Base-by-base conservation (phyloP, 2,888 invertebrate genomes). In the Agrochola macilenta region DNA sequence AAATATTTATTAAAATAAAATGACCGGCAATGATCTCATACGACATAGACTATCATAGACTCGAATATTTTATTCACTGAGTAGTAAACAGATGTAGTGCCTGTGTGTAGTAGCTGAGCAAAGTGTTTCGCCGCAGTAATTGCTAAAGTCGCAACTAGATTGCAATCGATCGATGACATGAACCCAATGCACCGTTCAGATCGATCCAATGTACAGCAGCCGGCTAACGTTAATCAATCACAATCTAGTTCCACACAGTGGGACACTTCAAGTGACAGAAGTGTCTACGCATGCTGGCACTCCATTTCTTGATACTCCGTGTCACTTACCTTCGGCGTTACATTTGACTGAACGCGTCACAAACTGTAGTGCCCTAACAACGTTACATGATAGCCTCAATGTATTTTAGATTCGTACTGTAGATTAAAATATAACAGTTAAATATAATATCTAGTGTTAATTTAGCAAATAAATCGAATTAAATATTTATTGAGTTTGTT, bases 11-110 rank as follows among this genome's bases (percentile, higher is more conserved):
- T 89, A 85, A 88, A 86, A 81, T 81, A 89, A 83, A 89, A 90
- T 83, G 89, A 88, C 91, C 90, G 90, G 88, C 85, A 89, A 89
- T 94, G 95, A 95, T 95, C 95, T 95, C 94, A 94, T 90, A 90
- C 88, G 76, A 82, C 76, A 81, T 87, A 87, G 79, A 89, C 82
- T 86, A 89, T 82, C 81, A 79, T 83, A 88, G 72, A 87, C 71
- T 76, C 70, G 74, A 89, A 83, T 81, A 82, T 82, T 85, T 69
- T 20, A 26, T 70, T 39, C 72, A 54, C 65, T n/a, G 69, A 61
- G 54, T 68, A 46, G 39, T 60, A 35, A 52, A 66, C 23, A 52
- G 23, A 30, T 64, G 57, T 58, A 72, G 72, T 46, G 70, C 46
- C 74, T 65, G 57, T 35, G 46, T 20, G 52, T 54, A 17, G 30